Evolutionary conservation across 1,140 invertebrate genomes (phyloP), one percentile per base, ranked within the genome.

Genomic region (Glomeris maerens): DNA sequence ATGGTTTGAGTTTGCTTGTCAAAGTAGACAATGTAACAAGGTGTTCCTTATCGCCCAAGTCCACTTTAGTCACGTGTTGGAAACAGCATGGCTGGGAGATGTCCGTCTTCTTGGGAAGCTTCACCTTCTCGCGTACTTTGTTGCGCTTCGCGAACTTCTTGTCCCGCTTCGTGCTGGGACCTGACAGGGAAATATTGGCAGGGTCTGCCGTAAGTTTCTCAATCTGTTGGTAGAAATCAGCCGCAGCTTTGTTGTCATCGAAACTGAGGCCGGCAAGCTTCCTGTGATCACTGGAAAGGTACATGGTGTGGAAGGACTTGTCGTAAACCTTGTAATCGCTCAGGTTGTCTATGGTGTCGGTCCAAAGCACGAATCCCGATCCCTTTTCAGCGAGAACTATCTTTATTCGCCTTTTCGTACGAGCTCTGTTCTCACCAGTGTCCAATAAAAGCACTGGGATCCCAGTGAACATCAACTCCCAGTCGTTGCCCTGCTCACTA

Each of bases 1-100:
- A 21, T 17, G 4, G 40, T 42, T 42, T 4, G 17, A 7, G 4
- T 21, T 7, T 17, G 40, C 45, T 21, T 4, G 49, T 50, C 5
- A 45, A n/a, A 3, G 49, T 50, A 3, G 49, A 78, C 41, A 84
- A 69, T 13, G 80, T 81, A 56, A 76, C 79, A 56, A 80, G 80
- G 48, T 76, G 68, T 38, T 70, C 69, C 42, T 74, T 72, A 58
- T 85, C 82, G 45, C 74, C 73, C 17, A 74, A 69, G 50, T 84
- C 81, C 10, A 90, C 77, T 53, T 77, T 83, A 25, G 83, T 87
- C 41, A 90, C 78, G 61, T 90, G 86, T 49, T 86, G 80, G 65
- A 90, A 90, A 59, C 83, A 83, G 63, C 84, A 89, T 0, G 86
- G 86, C 58, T 81, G 76, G 13, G 84, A 88, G 55, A 90, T 90